These are phyloP conservation scores for Tipula unca DNA, from an alignment of 2,888 invertebrate species.

Conservation along the genomic window DNA sequence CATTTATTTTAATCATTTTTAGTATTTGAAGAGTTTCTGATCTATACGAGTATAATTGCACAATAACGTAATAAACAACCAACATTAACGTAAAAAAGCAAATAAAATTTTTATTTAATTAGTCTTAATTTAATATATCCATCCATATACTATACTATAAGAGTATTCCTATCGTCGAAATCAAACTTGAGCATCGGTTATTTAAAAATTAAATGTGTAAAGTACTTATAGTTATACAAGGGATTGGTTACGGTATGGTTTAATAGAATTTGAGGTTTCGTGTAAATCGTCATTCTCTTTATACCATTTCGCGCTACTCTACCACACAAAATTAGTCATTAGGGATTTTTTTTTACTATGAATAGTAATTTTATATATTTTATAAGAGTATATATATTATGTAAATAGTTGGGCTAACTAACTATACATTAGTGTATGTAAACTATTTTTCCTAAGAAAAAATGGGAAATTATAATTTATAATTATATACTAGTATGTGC, in stretches of 20 bases:
- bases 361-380: not conserved
- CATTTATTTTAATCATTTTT: slow-evolving; percentile 8
- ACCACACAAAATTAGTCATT: not conserved
- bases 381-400: not conserved
- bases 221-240: not conserved
- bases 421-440: not conserved
- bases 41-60: slow-evolving; percentile 2
- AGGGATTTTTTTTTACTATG: not conserved
- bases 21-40: not conserved
- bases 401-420: not conserved
- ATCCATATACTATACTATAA: not conserved
- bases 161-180: not conserved
- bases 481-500: not conserved
- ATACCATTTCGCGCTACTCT: not conserved
- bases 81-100: not conserved
- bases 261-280: not conserved
- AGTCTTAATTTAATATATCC: not conserved
- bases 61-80: not conserved
- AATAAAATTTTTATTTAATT: not conserved
- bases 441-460: not conserved
- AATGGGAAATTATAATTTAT: not conserved
- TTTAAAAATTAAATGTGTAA: not conserved
- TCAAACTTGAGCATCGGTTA: not conserved
- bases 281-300: not conserved
- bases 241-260: not conserved